Evolutionary conservation across 2,797 vertebrate species (phyloP).

Genomic region (Thripadectes ignobilis): DNA sequence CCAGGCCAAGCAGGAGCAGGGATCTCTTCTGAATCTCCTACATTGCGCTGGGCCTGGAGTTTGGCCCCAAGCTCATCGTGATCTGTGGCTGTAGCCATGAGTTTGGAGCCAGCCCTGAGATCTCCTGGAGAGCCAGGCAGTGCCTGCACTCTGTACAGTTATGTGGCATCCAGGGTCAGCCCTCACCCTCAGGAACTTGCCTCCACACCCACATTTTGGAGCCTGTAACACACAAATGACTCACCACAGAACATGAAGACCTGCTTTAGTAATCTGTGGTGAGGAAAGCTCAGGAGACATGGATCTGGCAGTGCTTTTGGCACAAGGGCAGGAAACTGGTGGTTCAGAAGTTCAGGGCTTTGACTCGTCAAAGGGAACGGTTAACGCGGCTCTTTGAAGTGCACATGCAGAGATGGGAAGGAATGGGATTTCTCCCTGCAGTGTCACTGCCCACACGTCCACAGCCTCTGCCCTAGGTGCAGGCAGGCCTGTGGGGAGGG

Average conservation of each 20-base stretch:
- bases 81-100: background rate
- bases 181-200: background rate
- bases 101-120: background rate
- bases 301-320: background rate
- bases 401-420: background rate
- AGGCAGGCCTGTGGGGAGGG: background rate
- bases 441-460: background rate
- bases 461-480: background rate
- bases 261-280: background rate
- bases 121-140: background rate
- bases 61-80: background rate
- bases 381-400: background rate
- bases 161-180: background rate
- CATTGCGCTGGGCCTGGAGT: background rate
- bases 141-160: rapidly evolving
- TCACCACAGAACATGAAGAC: background rate
- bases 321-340: rapidly evolving
- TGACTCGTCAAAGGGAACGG: background rate
- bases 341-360: background rate
- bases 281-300: background rate
- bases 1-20: background rate
- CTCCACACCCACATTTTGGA: background rate
- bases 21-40: background rate
- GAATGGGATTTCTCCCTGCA: background rate
- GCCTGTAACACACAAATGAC: background rate